These are phyloP conservation scores for Turritopsis dohrnii DNA, from an alignment of 30 jellyfish, hydroid and myxozoan genomes.

Conservation along the genomic window DNA sequence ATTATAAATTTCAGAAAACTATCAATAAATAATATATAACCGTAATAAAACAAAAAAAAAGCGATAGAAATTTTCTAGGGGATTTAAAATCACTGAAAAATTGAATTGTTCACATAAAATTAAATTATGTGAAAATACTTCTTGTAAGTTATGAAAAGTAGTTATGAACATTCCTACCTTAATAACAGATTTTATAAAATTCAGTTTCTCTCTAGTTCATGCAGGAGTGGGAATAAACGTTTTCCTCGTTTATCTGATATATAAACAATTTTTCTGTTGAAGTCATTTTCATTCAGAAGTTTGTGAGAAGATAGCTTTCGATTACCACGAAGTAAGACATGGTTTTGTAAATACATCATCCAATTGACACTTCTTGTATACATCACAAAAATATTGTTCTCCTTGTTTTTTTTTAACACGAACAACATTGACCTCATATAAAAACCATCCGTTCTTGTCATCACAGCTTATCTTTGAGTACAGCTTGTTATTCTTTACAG, in stretches of 20 bases:
- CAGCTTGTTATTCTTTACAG: neutral
- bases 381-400: too few relatives aligned
- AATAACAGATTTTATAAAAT: neutral
- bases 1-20: too few relatives aligned
- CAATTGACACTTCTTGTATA: neutral
- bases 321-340: neutral
- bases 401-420: neutral
- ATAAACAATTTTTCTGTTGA: neutral
- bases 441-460: neutral
- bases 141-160: too few relatives aligned
- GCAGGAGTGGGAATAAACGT: neutral
- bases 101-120: too few relatives aligned
- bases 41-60: too few relatives aligned
- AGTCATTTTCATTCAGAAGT: neutral
- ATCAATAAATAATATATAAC: too few relatives aligned
- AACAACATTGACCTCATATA: neutral
- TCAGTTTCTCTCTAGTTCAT: neutral
- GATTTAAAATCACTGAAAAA: too few relatives aligned
- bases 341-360: neutral
- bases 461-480: neutral
- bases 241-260: conserved; percentile 1
- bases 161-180: too few relatives aligned
- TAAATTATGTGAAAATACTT: too few relatives aligned
- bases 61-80: too few relatives aligned
- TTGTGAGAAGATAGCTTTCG: neutral